phyloP scores from a whole-genome alignment of 2,797 vertebrate genomes.

The Cirrhinus molitorella region DNA sequence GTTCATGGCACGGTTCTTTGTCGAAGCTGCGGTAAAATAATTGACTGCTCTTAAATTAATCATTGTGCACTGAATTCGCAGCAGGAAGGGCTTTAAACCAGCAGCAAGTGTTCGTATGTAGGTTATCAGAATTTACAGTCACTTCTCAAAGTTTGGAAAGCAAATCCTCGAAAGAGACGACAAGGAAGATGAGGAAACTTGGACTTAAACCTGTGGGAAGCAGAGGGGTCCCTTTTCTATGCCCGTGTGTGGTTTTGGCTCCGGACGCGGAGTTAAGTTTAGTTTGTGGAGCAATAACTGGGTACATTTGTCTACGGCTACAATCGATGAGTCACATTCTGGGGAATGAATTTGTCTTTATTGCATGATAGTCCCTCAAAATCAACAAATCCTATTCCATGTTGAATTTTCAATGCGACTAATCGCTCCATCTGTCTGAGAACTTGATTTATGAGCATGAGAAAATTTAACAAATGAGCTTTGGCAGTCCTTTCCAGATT shows the following conservation, averaged over 20 bases:
- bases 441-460: constrained; percentile 6
- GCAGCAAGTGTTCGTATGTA: constrained; percentile 22
- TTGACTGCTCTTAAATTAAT: constrained; percentile 36
- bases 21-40: constrained; percentile 46
- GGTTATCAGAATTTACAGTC: constrained; percentile 44
- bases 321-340: constrained; percentile 27
- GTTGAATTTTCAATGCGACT: constrained; percentile 1
- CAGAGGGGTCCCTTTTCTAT: constrained; percentile 54
- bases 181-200: constrained; percentile 25
- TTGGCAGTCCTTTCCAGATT: constrained; percentile 11
- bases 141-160: constrained; percentile 51
- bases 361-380: constrained; percentile 14
- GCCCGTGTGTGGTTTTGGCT: constrained; percentile 42
- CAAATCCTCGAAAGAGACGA: constrained; percentile 59
- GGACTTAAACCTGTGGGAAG: constrained; percentile 52
- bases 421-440: background rate
- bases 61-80: constrained; percentile 39
- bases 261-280: constrained; percentile 38
- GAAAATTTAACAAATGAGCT: constrained; percentile 1
- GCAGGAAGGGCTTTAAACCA: constrained; percentile 15
- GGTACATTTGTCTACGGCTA: constrained; percentile 30
- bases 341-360: background rate
- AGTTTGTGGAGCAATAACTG: constrained; percentile 37
- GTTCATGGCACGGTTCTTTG: constrained; percentile 53
- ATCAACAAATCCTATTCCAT: constrained; percentile 5